These are phyloP conservation scores for Alaudala cheleensis DNA, from an alignment of 2,113 vertebrate species.

Conservation along the genomic window DNA sequence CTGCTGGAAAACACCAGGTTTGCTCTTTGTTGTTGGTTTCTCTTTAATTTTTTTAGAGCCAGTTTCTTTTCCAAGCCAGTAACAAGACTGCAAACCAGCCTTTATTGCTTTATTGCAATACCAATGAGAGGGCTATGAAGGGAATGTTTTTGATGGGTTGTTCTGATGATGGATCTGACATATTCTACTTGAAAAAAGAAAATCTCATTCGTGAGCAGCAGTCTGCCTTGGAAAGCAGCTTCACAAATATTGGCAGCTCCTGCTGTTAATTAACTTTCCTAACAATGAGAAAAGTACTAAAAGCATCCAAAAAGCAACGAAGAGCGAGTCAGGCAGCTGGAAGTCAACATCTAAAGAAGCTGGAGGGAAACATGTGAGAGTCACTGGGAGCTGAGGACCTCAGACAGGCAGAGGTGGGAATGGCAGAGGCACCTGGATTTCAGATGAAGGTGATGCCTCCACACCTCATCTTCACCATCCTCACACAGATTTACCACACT, in stretches of 20 bases:
- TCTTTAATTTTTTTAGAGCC: not conserved
- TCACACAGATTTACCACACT: not conserved
- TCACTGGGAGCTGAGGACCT: not conserved
- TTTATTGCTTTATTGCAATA: not conserved
- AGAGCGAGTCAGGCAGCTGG: not conserved
- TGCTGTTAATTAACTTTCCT: not conserved
- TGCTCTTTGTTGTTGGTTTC: not conserved
- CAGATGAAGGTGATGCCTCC: not conserved
- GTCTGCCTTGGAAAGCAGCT: not conserved
- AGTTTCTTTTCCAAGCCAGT: not conserved
- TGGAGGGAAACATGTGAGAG: not conserved
- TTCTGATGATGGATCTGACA: not conserved
- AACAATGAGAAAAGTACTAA: not conserved
- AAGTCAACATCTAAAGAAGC: not conserved
- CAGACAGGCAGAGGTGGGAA: not conserved
- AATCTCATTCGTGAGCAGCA: not conserved
- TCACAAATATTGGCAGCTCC: not conserved
- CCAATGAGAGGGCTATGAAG: not conserved
- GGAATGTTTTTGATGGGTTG: not conserved
- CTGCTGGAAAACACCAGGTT: constrained; percentile 13
- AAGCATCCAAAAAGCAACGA: not conserved
- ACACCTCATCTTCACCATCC: not conserved
- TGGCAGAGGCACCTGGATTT: not conserved
- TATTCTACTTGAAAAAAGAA: not conserved
- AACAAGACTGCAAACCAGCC: not conserved